These are phyloP conservation scores for Eulemur albifrons DNA, from an alignment of 2,797 vertebrate species.

Conservation along the genomic window DNA sequence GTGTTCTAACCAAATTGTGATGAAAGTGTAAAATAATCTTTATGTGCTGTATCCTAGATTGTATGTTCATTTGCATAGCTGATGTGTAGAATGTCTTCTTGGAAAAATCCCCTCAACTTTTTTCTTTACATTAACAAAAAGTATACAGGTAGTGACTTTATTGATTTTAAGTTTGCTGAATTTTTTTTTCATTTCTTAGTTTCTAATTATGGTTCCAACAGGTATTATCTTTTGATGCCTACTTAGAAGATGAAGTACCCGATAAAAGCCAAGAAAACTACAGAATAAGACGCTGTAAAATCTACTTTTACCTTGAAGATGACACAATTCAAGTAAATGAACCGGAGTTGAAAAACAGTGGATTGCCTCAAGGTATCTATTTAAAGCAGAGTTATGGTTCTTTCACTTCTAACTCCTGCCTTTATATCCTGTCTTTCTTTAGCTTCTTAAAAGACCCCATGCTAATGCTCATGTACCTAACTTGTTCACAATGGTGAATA, in stretches of 20 bases:
- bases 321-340: slow-evolving; percentile 95
- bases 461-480: background rate
- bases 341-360: slow-evolving; percentile 90
- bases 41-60: slow-evolving; percentile 3
- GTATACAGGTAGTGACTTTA: background rate
- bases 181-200: slow-evolving; percentile 61
- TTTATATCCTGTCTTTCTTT: slow-evolving; percentile 37
- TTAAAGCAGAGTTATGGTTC: slow-evolving; percentile 52
- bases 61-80: background rate
- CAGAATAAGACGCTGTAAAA: slow-evolving; percentile 92
- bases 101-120: background rate
- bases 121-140: slow-evolving; percentile 24
- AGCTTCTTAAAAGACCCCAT: background rate
- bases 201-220: slow-evolving; percentile 82
- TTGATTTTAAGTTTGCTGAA: slow-evolving; percentile 63
- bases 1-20: slow-evolving; percentile 25
- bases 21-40: slow-evolving; percentile 49
- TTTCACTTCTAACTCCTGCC: background rate
- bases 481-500: background rate
- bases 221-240: slow-evolving; percentile 93
- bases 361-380: slow-evolving; percentile 91
- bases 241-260: slow-evolving; percentile 89
- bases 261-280: slow-evolving; percentile 86
- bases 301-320: slow-evolving; percentile 94
- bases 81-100: slow-evolving; percentile 2